Conservation (phyloP, 1,140 invertebrate genomes). For the Luehdorfia chinensis region DNA sequence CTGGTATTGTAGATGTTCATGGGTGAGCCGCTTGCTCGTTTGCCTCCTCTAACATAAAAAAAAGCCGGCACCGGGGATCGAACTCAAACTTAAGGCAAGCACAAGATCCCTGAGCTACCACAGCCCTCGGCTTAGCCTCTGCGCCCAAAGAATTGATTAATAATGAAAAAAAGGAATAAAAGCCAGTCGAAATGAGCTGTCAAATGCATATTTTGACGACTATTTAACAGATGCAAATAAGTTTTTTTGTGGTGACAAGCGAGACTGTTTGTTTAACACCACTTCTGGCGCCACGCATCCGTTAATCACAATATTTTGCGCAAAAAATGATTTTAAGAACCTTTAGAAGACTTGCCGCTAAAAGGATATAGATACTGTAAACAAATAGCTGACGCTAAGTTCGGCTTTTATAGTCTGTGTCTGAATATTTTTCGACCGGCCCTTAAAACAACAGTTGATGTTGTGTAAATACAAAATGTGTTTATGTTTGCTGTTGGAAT, state of each 20-base stretch:
- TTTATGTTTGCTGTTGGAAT: not conserved
- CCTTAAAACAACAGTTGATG: slow-evolving; percentile 7
- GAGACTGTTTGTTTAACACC: slow-evolving; percentile 10
- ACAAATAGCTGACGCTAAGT: slow-evolving; percentile 9
- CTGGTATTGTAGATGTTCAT: too few relatives aligned
- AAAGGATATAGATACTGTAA: slow-evolving; percentile 15
- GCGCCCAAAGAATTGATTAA: too few relatives aligned
- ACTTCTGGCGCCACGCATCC: slow-evolving; percentile 11
- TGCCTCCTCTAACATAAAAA: too few relatives aligned
- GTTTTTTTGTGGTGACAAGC: slow-evolving; percentile 9
- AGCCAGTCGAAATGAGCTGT: slow-evolving; percentile 1
- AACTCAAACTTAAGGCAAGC: too few relatives aligned
- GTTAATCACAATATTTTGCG: slow-evolving; percentile 7
- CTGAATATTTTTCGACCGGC: slow-evolving; percentile 11
- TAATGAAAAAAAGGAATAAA: not conserved
- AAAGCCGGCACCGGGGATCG: too few relatives aligned
- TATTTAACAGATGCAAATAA: slow-evolving; percentile 17
- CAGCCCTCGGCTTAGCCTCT: too few relatives aligned
- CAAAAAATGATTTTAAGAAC: slow-evolving; percentile 8
- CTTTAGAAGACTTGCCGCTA: slow-evolving; percentile 13
- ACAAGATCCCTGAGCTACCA: too few relatives aligned
- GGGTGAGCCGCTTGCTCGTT: too few relatives aligned
- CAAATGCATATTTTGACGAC: slow-evolving; percentile 7
- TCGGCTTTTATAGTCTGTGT: slow-evolving; percentile 5
- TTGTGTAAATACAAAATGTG: slow-evolving; percentile 12